These are phyloP conservation scores for Icerya purchasi DNA, from an alignment of 2,888 invertebrate genomes.

Conservation along the genomic window DNA sequence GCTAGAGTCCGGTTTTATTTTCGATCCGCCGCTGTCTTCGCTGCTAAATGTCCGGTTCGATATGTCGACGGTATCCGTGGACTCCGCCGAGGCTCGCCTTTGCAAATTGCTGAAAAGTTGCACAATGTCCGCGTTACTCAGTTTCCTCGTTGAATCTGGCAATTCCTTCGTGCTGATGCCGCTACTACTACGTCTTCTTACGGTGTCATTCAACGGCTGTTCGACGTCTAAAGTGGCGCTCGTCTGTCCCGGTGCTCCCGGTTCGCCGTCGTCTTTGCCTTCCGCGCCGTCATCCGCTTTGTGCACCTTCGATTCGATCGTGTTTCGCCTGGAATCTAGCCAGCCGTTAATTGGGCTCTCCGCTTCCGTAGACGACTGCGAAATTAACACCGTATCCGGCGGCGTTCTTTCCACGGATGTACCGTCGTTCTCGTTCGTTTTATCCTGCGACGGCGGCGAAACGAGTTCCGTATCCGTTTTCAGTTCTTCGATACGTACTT, in stretches of 20 bases:
- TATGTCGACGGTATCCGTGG: neutral
- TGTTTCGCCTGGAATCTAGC: constrained; percentile 21
- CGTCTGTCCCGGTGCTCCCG: neutral
- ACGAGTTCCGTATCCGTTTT: neutral
- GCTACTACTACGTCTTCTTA: neutral
- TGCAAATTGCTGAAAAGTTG: neutral
- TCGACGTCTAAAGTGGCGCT: neutral
- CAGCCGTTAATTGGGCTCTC: constrained; percentile 28
- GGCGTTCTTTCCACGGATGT: constrained; percentile 30
- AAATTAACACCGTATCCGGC: neutral
- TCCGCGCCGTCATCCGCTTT: neutral
- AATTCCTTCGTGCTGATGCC: neutral
- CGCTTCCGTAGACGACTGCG: constrained; percentile 18
- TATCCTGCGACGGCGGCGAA: neutral
- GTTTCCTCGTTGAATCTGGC: neutral
- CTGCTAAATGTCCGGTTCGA: neutral
- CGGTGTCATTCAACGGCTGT: no score
- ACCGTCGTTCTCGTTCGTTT: constrained; percentile 16
- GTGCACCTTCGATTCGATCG: constrained; percentile 16
- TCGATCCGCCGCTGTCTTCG: neutral
- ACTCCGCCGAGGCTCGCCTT: neutral
- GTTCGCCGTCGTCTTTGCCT: neutral
- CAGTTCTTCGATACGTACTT: neutral
- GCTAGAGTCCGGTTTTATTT: no score
- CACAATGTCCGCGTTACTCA: neutral